Conservation (phyloP, 1,140 invertebrate genomes). For the Camponotus vicinus region DNA sequence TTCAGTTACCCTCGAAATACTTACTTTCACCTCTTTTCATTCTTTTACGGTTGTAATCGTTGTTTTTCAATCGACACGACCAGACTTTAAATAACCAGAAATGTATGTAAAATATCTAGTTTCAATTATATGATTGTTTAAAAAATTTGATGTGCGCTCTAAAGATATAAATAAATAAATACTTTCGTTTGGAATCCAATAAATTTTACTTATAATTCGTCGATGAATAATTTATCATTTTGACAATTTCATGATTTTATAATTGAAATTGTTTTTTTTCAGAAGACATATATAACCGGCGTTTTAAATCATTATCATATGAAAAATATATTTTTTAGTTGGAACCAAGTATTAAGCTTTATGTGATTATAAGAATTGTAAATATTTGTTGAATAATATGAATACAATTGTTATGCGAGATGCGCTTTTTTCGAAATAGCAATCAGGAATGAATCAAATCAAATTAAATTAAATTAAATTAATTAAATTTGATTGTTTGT, state of each 20-base stretch:
- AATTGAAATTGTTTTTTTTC: neutral
- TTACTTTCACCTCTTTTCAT: neutral
- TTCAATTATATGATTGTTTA: neutral
- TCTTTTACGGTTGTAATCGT: neutral
- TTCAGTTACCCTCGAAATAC: constrained; percentile 13
- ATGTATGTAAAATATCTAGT: neutral
- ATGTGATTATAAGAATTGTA: constrained; percentile 24
- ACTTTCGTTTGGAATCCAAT: neutral
- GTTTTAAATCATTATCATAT: neutral
- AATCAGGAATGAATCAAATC: constrained; percentile 36
- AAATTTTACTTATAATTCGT: neutral
- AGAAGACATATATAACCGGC: neutral
- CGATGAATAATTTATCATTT: neutral
- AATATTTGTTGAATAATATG: constrained; percentile 17
- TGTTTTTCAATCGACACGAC: neutral
- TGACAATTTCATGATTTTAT: neutral
- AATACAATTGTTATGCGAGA: neutral
- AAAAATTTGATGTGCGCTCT: neutral
- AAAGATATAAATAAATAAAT: neutral
- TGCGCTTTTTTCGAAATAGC: constrained; percentile 5
- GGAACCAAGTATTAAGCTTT: neutral
- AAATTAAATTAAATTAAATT: constrained; percentile 33
- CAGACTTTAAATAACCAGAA: neutral
- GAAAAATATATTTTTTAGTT: neutral
- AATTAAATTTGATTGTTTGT: constrained; percentile 41